Evolutionary conservation across 2,113 vertebrate species (phyloP).

Genomic region (Brachypteracias leptosomus): DNA sequence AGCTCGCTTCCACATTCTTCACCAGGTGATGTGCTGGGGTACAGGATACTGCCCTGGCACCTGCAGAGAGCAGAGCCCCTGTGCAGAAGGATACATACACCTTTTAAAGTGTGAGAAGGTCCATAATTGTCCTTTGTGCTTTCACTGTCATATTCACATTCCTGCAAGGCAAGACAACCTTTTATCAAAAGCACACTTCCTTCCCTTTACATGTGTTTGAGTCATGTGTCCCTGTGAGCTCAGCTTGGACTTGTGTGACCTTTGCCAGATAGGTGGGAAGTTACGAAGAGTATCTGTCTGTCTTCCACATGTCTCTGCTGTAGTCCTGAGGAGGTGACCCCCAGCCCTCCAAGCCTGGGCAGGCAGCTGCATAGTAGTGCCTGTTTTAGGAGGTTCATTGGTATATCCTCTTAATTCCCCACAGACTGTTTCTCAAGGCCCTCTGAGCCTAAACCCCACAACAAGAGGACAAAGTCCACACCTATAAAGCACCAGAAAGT

Average conservation of each 20-base stretch:
- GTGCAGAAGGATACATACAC: not conserved
- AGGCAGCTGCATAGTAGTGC: not conserved
- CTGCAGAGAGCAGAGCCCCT: not conserved
- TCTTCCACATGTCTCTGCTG: not conserved
- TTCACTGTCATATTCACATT: not conserved
- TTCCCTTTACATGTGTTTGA: not conserved
- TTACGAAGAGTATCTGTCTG: not conserved
- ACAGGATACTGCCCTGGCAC: not conserved
- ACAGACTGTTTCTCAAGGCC: not conserved
- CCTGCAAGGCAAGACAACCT: not conserved
- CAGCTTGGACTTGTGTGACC: not conserved
- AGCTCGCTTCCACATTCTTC: not conserved
- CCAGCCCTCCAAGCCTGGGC: not conserved
- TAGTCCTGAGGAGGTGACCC: not conserved
- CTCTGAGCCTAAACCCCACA: not conserved
- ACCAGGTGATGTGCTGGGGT: not conserved
- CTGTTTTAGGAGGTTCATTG: not conserved
- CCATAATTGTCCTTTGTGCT: not conserved
- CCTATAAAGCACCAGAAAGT: not conserved
- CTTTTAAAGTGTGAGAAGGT: not conserved
- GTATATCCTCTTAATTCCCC: not conserved
- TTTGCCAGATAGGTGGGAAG: not conserved
- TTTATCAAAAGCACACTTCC: not conserved
- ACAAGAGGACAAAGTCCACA: not conserved
- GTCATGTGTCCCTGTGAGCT: not conserved